Evolutionary conservation across 2,888 invertebrate species (phyloP).

Genomic region (Cecidostiba fungosa): DNA sequence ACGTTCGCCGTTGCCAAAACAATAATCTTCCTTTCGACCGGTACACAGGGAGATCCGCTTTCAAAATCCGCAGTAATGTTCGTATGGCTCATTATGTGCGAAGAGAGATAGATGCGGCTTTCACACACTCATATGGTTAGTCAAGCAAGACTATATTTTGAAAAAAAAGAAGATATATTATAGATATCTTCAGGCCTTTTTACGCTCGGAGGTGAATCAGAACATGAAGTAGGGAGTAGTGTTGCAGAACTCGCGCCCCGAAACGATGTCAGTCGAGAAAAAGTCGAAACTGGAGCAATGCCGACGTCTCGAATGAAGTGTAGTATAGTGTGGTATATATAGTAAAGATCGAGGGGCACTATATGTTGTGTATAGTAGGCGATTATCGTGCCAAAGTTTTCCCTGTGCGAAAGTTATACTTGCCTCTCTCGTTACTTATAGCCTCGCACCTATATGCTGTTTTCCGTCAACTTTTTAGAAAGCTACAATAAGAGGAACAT

Average conservation of each 20-base stretch:
- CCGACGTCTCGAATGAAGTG: constrained; percentile 4
- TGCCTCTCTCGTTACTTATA: constrained; percentile 72
- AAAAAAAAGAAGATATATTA: background rate
- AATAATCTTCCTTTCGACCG: constrained; percentile 56
- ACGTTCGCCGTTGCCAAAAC: constrained; percentile 64
- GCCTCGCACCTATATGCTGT: constrained; percentile 63
- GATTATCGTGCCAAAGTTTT: constrained; percentile 73
- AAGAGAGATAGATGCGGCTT: background rate
- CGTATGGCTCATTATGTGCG: background rate
- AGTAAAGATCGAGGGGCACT: background rate
- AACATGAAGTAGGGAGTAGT: constrained; percentile 40
- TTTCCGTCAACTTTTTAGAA: too few species aligned
- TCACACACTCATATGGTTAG: background rate
- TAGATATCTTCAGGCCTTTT: background rate
- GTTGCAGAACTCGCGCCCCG: constrained; percentile 37
- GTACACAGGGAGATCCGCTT: constrained; percentile 42
- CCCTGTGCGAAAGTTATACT: constrained; percentile 75
- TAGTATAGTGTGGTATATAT: background rate
- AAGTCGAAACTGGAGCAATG: constrained; percentile 59
- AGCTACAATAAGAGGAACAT: too few species aligned
- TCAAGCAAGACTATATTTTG: background rate
- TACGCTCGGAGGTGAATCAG: background rate
- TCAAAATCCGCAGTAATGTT: constrained; percentile 27
- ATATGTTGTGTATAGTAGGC: constrained; percentile 51
- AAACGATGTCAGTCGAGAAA: constrained; percentile 49